These are phyloP conservation scores for Microchirus variegatus DNA, from an alignment of 2,797 vertebrate species.

Conservation along the genomic window DNA sequence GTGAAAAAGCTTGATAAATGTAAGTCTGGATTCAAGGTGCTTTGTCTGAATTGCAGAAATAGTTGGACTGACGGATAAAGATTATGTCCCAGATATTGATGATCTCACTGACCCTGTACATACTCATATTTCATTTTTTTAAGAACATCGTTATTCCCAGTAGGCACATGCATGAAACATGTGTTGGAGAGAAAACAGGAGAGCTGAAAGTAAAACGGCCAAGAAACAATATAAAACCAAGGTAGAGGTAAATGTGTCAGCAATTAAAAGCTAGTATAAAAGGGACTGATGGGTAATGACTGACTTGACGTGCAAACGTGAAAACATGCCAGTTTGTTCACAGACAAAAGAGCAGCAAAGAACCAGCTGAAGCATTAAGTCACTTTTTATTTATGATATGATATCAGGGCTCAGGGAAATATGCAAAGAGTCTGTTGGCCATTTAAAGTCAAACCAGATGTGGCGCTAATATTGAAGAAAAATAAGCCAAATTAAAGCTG, in stretches of 20 bases:
- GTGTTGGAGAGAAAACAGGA: too few relatives aligned
- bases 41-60: too few relatives aligned
- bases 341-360: background rate
- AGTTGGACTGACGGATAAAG: too few relatives aligned
- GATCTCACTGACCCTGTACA: too few relatives aligned
- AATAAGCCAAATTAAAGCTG: background rate
- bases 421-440: too few relatives aligned
- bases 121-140: too few relatives aligned
- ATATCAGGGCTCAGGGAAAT: background rate
- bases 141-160: too few relatives aligned
- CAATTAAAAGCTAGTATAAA: background rate
- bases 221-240: background rate
- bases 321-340: background rate
- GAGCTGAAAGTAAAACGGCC: background rate
- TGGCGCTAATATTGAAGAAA: background rate
- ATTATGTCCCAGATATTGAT: too few relatives aligned
- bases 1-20: too few relatives aligned
- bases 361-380: background rate
- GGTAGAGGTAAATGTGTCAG: background rate
- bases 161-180: too few relatives aligned
- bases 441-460: slow-evolving; percentile 2
- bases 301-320: background rate
- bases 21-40: too few relatives aligned
- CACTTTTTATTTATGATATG: slow-evolving; percentile 1
- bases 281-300: background rate